Base-by-base conservation (phyloP, 2,797 vertebrate species). In the Falco naumanni region DNA sequence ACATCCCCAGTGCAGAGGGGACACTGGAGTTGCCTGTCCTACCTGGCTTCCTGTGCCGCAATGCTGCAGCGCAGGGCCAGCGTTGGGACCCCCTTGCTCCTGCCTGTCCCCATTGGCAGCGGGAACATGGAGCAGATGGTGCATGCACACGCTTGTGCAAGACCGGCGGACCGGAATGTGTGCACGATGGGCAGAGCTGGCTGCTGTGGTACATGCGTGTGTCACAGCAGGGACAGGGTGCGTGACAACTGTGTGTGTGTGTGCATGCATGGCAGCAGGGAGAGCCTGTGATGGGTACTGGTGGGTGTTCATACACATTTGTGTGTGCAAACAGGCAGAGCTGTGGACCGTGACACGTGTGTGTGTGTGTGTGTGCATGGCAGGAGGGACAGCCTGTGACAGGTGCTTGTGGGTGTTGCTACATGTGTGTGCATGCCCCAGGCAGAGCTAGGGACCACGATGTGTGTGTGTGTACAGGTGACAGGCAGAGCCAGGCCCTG, bases 61-160 rank as follows among this genome's bases (percentile, higher is more conserved):
- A 24, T 8, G 1, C 21, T 3, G 10, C 3, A 3, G 20, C 6
- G 20, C 15, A 7, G 21, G 41, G 26, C n/a, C 54, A 8, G 53
- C 3, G 5, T 2, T 9, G 45, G 19, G 11, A 14, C 9, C 19
- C 51, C 56, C 45, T 22, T 13, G 1, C 31, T 9, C 13, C 18
- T 11, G 37, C 43, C 16, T 10, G 21, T 59, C 66, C 74, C 60
- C 21, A 4, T 10, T 5, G 21, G 37, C 24, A 15, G 25, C 3
- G 6, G 47, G 56, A 41, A 16, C 37, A 3, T 0, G 37, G 68
- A 34, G 24, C 8, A 18, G 47, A 29, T 13, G 18, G 31, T 6
- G 43, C 0, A 2, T 1, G 31, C 3, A 5, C 2, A 3, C 2
- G 5, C 13, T 28, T 34, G 79, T 31, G 65, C 24, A 18, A 70